Conservation (phyloP, 1,140 invertebrate species). For the Lamellibrachia luymesi region DNA sequence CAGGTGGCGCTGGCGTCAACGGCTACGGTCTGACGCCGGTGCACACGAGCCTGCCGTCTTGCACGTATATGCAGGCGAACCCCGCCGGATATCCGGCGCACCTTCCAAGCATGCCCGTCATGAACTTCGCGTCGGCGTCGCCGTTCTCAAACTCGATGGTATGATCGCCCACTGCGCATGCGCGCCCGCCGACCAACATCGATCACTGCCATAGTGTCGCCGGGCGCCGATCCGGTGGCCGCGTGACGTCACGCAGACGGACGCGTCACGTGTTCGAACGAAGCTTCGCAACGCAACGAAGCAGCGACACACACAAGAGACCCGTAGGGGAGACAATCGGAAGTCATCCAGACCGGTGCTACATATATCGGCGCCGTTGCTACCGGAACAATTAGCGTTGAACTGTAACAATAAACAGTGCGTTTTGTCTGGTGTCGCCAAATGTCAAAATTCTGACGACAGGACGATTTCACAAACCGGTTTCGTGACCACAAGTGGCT, state of each 20-base stretch:
- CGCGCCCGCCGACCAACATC: neutral
- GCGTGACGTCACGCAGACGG: neutral
- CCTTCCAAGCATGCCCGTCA: conserved; percentile 18
- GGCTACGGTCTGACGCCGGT: neutral
- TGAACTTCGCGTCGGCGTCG: conserved; percentile 11
- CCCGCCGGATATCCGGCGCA: neutral
- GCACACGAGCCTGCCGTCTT: conserved; percentile 7
- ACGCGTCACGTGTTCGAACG: neutral
- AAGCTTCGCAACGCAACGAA: neutral
- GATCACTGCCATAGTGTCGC: neutral
- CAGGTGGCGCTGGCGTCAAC: neutral
- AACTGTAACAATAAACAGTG: neutral
- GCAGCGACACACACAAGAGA: neutral
- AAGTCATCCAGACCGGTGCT: neutral
- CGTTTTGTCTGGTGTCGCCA: neutral
- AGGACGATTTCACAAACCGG: neutral
- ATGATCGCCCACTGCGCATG: neutral
- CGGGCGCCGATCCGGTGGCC: neutral
- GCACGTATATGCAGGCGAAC: conserved; percentile 21
- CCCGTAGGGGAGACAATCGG: neutral
- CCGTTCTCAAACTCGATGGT: conserved; percentile 7
- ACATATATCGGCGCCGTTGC: neutral
- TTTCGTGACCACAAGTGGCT: neutral
- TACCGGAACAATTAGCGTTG: neutral
- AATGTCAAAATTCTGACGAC: neutral